Conservation (phyloP, 2,888 invertebrate genomes). For the Eristalinus aeneus region DNA sequence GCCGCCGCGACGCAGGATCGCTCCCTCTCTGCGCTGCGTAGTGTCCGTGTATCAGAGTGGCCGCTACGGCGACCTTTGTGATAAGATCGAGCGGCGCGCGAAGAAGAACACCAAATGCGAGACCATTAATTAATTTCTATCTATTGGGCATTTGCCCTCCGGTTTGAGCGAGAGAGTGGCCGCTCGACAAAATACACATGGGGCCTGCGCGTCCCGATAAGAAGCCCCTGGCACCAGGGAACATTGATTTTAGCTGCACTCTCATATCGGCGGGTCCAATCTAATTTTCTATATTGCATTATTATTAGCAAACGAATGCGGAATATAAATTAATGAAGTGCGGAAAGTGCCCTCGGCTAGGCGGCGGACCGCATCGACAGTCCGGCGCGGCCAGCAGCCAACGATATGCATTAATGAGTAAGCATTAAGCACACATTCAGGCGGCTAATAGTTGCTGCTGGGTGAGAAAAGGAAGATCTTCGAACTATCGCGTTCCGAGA, state of each 20-base stretch:
- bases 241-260: constrained; percentile 66
- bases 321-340: constrained; percentile 71
- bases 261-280: constrained; percentile 58
- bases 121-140: constrained; percentile 69
- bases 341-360: constrained; percentile 58
- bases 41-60: neutral
- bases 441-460: constrained; percentile 11
- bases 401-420: constrained; percentile 64
- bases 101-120: constrained; percentile 64
- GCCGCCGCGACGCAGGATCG: constrained; percentile 5
- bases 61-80: constrained; percentile 67
- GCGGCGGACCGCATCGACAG: neutral
- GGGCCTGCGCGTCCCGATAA: constrained; percentile 49
- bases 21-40: neutral
- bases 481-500: constrained; percentile 43
- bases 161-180: constrained; percentile 21
- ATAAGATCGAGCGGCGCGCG: constrained; percentile 66
- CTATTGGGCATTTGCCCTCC: constrained; percentile 65
- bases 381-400: neutral
- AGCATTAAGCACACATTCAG: constrained; percentile 46
- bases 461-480: constrained; percentile 11
- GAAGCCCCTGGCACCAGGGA: constrained; percentile 50
- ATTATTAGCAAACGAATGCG: constrained; percentile 71
- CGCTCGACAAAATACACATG: constrained; percentile 31
- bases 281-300: constrained; percentile 68